These are phyloP conservation scores for Teleogryllus oceanicus DNA, from an alignment of 2,888 invertebrate genomes.

Conservation along the genomic window DNA sequence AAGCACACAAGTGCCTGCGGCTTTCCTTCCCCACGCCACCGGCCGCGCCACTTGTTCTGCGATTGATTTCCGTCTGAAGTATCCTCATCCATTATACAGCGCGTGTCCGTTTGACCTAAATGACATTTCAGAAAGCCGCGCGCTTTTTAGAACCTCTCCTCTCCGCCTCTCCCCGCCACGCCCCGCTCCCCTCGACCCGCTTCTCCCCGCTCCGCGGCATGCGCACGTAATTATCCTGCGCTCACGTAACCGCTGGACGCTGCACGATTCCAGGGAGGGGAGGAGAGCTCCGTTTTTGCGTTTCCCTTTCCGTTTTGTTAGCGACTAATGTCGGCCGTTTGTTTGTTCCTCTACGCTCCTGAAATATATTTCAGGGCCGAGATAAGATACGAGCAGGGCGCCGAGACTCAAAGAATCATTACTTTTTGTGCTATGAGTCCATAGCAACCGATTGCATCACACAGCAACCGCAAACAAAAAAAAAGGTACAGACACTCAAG, in stretches of 20 bases:
- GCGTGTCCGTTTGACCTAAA: constrained; percentile 8
- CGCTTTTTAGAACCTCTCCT: too few species aligned
- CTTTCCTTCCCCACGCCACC: background rate
- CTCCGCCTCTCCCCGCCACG: too few species aligned
- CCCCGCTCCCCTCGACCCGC: too few species aligned
- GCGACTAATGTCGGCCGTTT: background rate
- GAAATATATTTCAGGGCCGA: background rate
- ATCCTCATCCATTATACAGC: background rate
- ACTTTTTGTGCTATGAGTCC: constrained; percentile 4
- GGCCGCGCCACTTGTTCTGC: background rate
- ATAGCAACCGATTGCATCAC: background rate
- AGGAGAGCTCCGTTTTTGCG: background rate
- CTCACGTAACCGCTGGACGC: background rate
- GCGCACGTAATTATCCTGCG: background rate
- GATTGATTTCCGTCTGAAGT: background rate
- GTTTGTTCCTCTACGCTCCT: background rate
- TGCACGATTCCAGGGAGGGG: too few species aligned
- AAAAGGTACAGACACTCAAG: constrained; percentile 18
- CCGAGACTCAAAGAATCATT: background rate
- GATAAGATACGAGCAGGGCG: background rate
- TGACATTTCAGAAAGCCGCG: background rate
- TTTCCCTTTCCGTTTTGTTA: background rate
- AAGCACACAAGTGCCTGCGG: too few species aligned
- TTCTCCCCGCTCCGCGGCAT: background rate
- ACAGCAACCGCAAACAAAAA: background rate